Evolutionary conservation across 2,888 invertebrate species (phyloP).

Genomic region (Eucera pruinosa): DNA sequence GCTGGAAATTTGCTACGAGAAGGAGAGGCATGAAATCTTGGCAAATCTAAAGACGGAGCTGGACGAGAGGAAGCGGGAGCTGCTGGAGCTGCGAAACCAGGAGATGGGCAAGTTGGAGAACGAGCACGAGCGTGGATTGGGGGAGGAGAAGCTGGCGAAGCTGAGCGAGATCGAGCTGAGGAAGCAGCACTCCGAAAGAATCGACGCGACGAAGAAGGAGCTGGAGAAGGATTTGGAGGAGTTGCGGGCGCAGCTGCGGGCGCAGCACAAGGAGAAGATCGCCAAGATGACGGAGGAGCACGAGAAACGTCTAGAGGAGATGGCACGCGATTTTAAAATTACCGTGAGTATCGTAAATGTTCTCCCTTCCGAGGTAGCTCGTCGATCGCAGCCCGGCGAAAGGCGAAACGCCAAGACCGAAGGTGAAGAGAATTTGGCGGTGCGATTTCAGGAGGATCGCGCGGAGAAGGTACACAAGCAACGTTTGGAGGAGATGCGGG

Average conservation of each 20-base stretch:
- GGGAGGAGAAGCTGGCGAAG: conserved; percentile 78
- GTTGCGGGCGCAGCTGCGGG: conserved; percentile 75
- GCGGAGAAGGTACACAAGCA: conserved; percentile 89
- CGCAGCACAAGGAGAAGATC: conserved; percentile 79
- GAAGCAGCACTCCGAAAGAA: conserved; percentile 85
- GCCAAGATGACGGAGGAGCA: conserved; percentile 83
- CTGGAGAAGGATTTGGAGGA: conserved; percentile 82
- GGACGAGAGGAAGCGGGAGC: conserved; percentile 84
- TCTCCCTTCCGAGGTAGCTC: too few species aligned
- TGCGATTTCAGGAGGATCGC: conserved; percentile 87
- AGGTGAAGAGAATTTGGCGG: conserved; percentile 13
- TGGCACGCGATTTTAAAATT: conserved; percentile 86
- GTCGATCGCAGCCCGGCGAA: too few species aligned
- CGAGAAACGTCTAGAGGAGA: conserved; percentile 80
- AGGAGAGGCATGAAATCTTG: conserved; percentile 83
- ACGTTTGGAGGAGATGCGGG: conserved; percentile 88
- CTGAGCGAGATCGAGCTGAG: conserved; percentile 77
- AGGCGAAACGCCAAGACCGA: not conserved
- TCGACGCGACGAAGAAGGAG: conserved; percentile 87
- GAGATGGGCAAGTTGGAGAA: conserved; percentile 86
- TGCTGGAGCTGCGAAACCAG: conserved; percentile 85
- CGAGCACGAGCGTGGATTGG: conserved; percentile 84
- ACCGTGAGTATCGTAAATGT: conserved; percentile 85
- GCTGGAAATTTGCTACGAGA: conserved; percentile 82
- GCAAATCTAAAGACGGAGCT: conserved; percentile 85